Evolutionary conservation across 2,113 vertebrate genomes (phyloP).

Genomic region (Tenrec ecaudatus): DNA sequence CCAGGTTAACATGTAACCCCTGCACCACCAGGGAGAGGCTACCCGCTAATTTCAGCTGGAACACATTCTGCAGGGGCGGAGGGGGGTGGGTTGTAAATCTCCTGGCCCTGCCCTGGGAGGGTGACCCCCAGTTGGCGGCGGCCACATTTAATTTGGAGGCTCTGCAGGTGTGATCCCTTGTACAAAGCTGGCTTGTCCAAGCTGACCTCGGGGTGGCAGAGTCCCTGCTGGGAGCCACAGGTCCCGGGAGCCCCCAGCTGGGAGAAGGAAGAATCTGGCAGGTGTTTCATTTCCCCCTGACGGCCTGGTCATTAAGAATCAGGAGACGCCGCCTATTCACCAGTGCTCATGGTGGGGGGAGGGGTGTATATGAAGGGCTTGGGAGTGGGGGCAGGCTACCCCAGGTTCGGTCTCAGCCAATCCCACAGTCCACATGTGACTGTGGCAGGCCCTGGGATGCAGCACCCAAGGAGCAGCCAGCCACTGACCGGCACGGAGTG

Average conservation of each 20-base stretch:
- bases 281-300: conserved; percentile 78
- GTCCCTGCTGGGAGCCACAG: conserved; percentile 60
- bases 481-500: no score
- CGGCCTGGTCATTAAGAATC: conserved; percentile 57
- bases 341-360: neutral
- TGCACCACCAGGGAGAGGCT: no score
- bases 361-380: neutral
- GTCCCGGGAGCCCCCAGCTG: neutral
- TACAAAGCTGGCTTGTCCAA: conserved; percentile 16
- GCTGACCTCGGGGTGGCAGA: neutral
- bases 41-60: conserved; percentile 9
- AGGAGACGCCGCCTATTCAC: conserved; percentile 22
- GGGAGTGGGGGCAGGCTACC: neutral
- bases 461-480: no score
- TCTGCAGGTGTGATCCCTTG: neutral
- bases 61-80: neutral
- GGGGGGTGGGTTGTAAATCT: conserved; percentile 23
- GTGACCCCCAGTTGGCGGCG: conserved; percentile 50
- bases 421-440: no score
- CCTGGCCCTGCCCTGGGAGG: neutral
- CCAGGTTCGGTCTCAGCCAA: neutral
- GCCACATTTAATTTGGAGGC: conserved; percentile 69
- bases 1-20: no score
- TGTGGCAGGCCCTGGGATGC: no score
- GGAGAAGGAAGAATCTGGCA: conserved; percentile 54